Evolutionary conservation across 1,140 invertebrate species (phyloP), one percentile per base, ranked within the genome.

Genomic region (Macrocentrus cingulum): DNA sequence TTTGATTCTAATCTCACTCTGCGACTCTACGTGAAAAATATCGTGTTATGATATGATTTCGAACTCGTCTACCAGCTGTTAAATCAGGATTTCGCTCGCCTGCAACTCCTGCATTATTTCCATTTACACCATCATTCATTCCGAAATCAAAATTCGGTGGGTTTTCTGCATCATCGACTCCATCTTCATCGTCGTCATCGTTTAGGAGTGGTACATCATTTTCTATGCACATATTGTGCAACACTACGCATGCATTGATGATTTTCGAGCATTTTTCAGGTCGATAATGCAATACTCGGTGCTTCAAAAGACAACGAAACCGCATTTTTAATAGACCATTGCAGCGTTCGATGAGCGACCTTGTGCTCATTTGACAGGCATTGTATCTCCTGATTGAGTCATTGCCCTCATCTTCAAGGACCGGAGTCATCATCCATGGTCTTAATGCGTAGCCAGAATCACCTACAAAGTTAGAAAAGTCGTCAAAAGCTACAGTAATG

Each of bases 371-470:
- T n/a, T n/a, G n/a, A 11, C 18, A 50, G 4, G 54, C 4, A 60
- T 74, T 75, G 48, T 65, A 79, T 7, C 44, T 34, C 1, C 23
- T 49, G 60, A 75, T 65, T 32, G 65, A 59, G 8, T 68, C 53
- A 36, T 60, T 53, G 4, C 29, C 41, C 23, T 18, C 20, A 15
- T 62, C 59, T 53, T 74, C 36, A 32, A 25, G 36, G 41, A 68
- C 44, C 15, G 71, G 70, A 16, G 73, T 77, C 62, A 80, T 64
- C 2, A 76, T 49, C 75, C 74, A 77, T 19, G 72, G 66, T 7
- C 68, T 50, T 44, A 73, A 60, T 29, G 68, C 64, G 64, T 78
- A 78, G n/a, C 69, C 70, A 9, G 67, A 72, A 60, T 75, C 69
- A 37, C 71, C 71, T 74, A 49, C 0, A 59, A 29, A 29, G 9